Evolutionary conservation across 1,140 invertebrate species (phyloP).

Genomic region (Drosophila littoralis): DNA sequence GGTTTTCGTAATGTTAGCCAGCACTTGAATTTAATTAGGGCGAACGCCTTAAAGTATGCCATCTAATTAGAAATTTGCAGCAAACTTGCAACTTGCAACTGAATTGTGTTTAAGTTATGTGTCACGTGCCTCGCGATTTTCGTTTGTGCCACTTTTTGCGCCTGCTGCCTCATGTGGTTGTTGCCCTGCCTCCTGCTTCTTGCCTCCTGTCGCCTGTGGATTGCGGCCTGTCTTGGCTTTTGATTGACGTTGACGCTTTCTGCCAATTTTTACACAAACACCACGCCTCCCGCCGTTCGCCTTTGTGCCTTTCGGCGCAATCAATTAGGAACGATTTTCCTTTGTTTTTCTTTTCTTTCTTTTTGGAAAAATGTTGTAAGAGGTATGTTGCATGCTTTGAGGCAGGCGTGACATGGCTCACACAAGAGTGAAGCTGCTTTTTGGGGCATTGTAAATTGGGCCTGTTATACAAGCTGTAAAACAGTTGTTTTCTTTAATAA

Average conservation of each 20-base stretch:
- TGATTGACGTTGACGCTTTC: conserved; percentile 52
- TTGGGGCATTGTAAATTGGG: not conserved
- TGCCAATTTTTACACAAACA: conserved; percentile 39
- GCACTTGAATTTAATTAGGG: conserved; percentile 40
- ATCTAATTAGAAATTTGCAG: conserved; percentile 39
- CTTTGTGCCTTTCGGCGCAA: conserved; percentile 40
- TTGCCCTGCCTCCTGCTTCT: conserved; percentile 18
- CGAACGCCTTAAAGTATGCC: conserved; percentile 33
- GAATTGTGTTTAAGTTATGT: conserved; percentile 15
- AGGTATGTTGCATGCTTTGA: conserved; percentile 37
- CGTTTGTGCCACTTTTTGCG: conserved; percentile 25
- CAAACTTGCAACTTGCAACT: conserved; percentile 9
- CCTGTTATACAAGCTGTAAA: not conserved
- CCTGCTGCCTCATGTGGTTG: not conserved
- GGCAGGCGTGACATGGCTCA: conserved; percentile 7
- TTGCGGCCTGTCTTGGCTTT: conserved; percentile 15
- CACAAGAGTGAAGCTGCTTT: not conserved
- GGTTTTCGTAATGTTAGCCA: conserved; percentile 2
- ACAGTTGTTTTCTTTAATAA: not conserved
- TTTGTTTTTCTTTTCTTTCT: conserved; percentile 23
- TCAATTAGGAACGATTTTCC: conserved; percentile 63
- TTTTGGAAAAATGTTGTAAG: conserved; percentile 8
- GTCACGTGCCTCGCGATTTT: conserved; percentile 25
- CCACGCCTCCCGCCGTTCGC: not conserved
- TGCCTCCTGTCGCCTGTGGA: conserved; percentile 19